Percentiles rank a stretch among this genome's conserved stretches.
Evolutionary conservation across 2,797 vertebrate species (phyloP).

Genomic region (Pyrocephalus nanus): DNA sequence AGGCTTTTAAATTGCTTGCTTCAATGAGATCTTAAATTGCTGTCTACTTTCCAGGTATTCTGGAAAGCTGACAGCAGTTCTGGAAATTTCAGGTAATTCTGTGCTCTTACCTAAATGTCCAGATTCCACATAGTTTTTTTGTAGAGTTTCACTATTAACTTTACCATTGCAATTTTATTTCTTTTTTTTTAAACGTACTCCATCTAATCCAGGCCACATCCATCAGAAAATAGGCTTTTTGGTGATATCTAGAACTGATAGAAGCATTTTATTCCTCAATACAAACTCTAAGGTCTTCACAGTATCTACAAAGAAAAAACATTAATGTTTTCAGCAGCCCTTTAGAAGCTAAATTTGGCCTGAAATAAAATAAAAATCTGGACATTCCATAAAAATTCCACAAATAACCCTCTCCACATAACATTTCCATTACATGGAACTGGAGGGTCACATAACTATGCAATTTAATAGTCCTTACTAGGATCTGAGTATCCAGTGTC

Average conservation of each 20-base stretch:
- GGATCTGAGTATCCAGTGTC: background rate
- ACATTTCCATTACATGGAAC: background rate
- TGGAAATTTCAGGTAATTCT: constrained; percentile 16
- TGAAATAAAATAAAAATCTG: background rate
- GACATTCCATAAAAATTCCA: background rate
- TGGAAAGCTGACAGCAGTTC: background rate
- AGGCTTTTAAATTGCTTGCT: constrained; percentile 69
- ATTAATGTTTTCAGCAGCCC: background rate
- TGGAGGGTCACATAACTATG: background rate
- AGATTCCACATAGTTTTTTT: background rate
- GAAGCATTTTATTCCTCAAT: background rate
- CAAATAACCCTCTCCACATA: background rate
- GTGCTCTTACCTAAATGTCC: background rate
- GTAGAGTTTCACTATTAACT: background rate
- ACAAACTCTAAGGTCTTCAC: background rate
- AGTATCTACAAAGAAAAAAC: background rate
- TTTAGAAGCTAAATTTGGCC: background rate
- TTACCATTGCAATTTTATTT: constrained; percentile 45
- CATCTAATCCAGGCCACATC: background rate
- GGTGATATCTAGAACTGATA: background rate
- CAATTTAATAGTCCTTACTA: background rate
- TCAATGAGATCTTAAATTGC: constrained; percentile 60
- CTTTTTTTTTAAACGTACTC: background rate
- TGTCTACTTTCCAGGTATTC: constrained; percentile 63
- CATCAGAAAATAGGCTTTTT: background rate